Conservation (phyloP, 1,140 invertebrate genomes). For the Episyrphus balteatus region DNA sequence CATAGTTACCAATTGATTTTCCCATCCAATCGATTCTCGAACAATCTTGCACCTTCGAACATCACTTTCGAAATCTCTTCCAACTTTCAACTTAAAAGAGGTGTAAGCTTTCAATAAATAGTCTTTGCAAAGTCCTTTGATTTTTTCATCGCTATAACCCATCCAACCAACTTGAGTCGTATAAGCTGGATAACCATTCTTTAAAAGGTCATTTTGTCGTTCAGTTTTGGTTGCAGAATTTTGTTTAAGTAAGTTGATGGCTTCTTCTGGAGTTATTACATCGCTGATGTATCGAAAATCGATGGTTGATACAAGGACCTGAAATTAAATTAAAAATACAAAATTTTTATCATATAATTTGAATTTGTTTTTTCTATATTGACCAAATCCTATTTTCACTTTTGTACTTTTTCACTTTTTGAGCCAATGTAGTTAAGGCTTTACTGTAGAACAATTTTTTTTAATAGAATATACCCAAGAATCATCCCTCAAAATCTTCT, state of each 20-base stretch:
- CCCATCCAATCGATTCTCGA: constrained; percentile 61
- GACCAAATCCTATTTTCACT: no score
- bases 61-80: constrained; percentile 66
- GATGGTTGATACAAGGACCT: constrained; percentile 47
- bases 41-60: constrained; percentile 57
- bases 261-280: constrained; percentile 71
- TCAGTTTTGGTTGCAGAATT: constrained; percentile 45
- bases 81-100: constrained; percentile 86
- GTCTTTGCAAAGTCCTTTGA: constrained; percentile 56
- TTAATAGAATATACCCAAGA: no score
- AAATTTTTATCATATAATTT: no score
- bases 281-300: constrained; percentile 78
- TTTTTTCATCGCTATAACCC: constrained; percentile 60
- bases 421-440: no score
- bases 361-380: no score
- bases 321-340: no score
- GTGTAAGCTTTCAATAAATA: constrained; percentile 65
- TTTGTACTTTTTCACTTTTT: no score
- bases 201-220: constrained; percentile 45
- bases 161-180: constrained; percentile 73
- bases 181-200: constrained; percentile 65
- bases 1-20: constrained; percentile 36
- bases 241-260: constrained; percentile 57
- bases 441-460: no score
- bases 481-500: no score